A percentile compares a stretch with the other conserved stretches of the same genome.
Evolutionary conservation across 2,113 vertebrate genomes (phyloP).

Genomic region (Eidolon helvum): DNA sequence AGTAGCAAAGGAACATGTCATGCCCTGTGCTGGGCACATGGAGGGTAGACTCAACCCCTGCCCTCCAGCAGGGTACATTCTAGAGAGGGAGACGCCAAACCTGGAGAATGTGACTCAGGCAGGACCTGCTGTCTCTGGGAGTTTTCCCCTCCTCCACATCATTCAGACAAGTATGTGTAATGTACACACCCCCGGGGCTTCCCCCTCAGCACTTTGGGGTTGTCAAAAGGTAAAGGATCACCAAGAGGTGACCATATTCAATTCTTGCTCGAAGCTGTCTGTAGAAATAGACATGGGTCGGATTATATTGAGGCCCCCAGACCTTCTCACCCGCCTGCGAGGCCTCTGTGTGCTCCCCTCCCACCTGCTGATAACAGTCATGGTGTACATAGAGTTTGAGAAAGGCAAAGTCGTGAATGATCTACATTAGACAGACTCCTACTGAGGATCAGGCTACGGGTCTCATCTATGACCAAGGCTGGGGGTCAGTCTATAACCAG

Average conservation of each 20-base stretch:
- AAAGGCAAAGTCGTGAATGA: background rate
- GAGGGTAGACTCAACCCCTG: background rate
- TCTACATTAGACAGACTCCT: background rate
- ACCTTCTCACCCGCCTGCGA: background rate
- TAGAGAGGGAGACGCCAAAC: background rate
- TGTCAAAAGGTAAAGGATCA: background rate
- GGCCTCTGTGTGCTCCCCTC: too few relatives aligned
- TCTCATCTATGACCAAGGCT: background rate
- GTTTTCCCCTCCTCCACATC: too few relatives aligned
- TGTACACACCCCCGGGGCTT: too few relatives aligned
- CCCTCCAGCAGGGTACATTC: accelerated
- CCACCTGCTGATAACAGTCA: accelerated
- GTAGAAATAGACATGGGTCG: background rate
- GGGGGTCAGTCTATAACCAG: background rate
- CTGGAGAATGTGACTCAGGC: background rate
- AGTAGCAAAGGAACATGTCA: background rate
- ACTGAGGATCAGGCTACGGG: background rate
- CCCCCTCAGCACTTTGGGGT: background rate
- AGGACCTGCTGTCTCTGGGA: background rate
- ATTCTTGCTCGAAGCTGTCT: background rate
- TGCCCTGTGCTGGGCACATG: background rate
- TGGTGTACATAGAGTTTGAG: accelerated
- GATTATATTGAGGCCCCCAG: accelerated
- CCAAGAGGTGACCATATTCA: background rate
- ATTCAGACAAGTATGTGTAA: background rate